These are phyloP conservation scores for Caerostris darwini DNA, from an alignment of 1,140 invertebrate species.

Conservation along the genomic window DNA sequence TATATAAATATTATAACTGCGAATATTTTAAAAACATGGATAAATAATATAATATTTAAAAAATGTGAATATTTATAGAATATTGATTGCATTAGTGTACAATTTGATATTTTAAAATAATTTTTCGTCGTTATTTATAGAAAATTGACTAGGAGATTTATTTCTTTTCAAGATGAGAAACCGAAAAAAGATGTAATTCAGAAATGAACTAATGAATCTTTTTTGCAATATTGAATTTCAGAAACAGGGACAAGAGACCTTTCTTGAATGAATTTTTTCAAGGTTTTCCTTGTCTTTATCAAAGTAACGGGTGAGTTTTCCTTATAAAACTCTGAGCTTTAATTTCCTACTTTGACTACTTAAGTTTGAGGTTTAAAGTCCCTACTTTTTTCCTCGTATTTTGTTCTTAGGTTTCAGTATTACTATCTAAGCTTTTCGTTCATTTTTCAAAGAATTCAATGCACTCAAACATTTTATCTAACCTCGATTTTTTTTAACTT, in stretches of 20 bases:
- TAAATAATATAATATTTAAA: too few relatives aligned
- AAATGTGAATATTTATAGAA: too few relatives aligned
- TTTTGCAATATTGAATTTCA: background rate
- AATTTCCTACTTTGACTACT: background rate
- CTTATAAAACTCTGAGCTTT: background rate
- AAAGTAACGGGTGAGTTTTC: background rate
- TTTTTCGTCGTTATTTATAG: too few relatives aligned
- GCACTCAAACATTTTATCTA: too few relatives aligned
- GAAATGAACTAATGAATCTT: background rate
- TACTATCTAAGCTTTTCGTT: background rate
- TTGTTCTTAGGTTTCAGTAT: background rate
- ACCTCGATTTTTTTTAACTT: too few relatives aligned
- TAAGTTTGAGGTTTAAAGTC: background rate
- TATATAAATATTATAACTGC: too few relatives aligned
- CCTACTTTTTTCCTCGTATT: background rate
- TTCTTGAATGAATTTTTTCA: background rate
- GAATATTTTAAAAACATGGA: too few relatives aligned
- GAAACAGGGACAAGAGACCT: background rate
- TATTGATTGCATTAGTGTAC: too few relatives aligned
- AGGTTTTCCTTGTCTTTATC: constrained; percentile 28
- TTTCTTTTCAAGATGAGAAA: too few relatives aligned
- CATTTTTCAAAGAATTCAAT: background rate
- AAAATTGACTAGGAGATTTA: too few relatives aligned
- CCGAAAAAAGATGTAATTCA: background rate
- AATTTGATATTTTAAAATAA: too few relatives aligned